Evolutionary conservation across 1,140 invertebrate genomes (phyloP).

Genomic region (Drosophila ficusphila): DNA sequence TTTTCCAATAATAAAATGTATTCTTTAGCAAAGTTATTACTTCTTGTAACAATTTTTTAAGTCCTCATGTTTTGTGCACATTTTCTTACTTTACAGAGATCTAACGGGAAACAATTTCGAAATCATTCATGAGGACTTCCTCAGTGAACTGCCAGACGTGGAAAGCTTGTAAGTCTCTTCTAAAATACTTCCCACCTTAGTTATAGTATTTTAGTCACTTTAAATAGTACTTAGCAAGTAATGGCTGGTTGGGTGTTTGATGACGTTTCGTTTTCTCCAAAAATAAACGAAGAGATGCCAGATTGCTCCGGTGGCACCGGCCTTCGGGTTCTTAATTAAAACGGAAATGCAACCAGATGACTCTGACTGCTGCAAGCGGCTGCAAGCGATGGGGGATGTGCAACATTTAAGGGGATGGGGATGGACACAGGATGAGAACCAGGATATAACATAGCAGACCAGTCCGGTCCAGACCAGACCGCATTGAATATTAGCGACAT

Average conservation of each 20-base stretch:
- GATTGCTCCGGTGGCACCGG: not conserved
- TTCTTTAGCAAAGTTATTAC: no score
- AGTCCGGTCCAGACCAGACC: not conserved
- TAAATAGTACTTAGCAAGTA: not conserved
- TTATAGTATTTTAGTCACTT: not conserved
- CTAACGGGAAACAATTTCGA: slow-evolving; percentile 79
- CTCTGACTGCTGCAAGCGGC: slow-evolving; percentile 20
- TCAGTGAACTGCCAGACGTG: slow-evolving; percentile 60
- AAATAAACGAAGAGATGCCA: not conserved
- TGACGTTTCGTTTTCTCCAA: not conserved
- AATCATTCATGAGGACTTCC: slow-evolving; percentile 57
- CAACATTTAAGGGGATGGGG: slow-evolving; percentile 3
- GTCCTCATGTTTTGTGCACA: not conserved
- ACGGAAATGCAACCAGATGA: slow-evolving; percentile 50
- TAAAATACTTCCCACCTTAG: no score
- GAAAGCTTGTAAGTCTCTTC: slow-evolving; percentile 74
- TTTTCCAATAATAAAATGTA: no score
- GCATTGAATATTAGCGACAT: slow-evolving; percentile 53
- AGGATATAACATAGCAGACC: not conserved
- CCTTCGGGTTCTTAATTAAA: slow-evolving; percentile 54
- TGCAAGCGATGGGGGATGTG: slow-evolving; percentile 18
- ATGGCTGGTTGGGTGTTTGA: not conserved
- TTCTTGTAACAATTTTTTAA: no score
- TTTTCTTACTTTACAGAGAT: slow-evolving; percentile 47
- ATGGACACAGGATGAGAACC: not conserved